These are phyloP conservation scores for Alloplasta piceator DNA, from an alignment of 2,888 invertebrate genomes.

Conservation along the genomic window DNA sequence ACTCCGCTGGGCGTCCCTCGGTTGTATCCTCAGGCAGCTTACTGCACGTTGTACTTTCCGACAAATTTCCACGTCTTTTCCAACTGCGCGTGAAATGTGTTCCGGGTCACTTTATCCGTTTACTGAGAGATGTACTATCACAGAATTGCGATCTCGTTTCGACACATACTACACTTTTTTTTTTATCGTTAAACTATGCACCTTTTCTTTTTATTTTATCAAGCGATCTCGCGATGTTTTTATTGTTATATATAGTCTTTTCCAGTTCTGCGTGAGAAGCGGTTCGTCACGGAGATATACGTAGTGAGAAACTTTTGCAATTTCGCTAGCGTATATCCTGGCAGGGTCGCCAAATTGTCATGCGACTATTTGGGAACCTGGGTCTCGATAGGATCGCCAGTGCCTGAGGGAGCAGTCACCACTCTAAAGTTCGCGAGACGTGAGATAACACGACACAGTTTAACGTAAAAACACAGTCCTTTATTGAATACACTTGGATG, in stretches of 20 bases:
- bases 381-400: neutral
- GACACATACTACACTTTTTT: too few species aligned
- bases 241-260: neutral
- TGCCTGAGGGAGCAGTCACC: slow-evolving; percentile 4
- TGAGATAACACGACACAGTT: too few species aligned
- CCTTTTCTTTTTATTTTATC: slow-evolving; percentile 2
- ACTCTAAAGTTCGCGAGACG: neutral
- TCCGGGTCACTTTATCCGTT: slow-evolving; percentile 25
- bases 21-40: slow-evolving; percentile 25
- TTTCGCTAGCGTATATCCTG: slow-evolving; percentile 35
- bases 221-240: neutral
- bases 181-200: slow-evolving; percentile 2
- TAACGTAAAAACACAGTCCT: slow-evolving; percentile 5
- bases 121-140: too few species aligned
- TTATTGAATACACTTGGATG: neutral
- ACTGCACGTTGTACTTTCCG: neutral
- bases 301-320: slow-evolving; percentile 23
- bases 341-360: slow-evolving; percentile 3
- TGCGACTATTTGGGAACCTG: neutral
- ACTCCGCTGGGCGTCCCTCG: slow-evolving; percentile 20
- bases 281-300: slow-evolving; percentile 43
- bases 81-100: slow-evolving; percentile 15
- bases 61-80: slow-evolving; percentile 5
- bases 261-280: slow-evolving; percentile 20
- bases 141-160: too few species aligned